A percentile compares a stretch with the other conserved stretches of the same genome.
phyloP scores from a whole-genome alignment of 2,113 vertebrate species.

The Phocoena sinus region DNA sequence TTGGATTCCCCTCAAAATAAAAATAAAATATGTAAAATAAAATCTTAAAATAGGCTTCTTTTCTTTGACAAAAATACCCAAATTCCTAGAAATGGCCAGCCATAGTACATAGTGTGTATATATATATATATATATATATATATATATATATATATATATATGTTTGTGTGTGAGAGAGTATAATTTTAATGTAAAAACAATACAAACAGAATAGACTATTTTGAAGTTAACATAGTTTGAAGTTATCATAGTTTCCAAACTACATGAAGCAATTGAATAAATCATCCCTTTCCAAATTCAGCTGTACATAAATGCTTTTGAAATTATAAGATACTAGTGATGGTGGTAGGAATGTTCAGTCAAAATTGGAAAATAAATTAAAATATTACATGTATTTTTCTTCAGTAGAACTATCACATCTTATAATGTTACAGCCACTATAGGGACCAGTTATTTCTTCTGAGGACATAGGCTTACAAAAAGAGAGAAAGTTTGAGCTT shows the following conservation, averaged over 20 bases:
- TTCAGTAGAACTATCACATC: neutral
- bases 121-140: neutral
- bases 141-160: neutral
- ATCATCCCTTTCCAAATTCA: slow-evolving; percentile 26
- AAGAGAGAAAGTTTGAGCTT: neutral
- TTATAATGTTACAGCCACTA: neutral
- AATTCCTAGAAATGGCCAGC: slow-evolving; percentile 77
- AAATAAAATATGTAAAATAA: slow-evolving; percentile 82
- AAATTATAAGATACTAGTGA: neutral
- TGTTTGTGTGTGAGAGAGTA: neutral
- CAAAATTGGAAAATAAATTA: slow-evolving; percentile 6
- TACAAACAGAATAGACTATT: slow-evolving; percentile 53
- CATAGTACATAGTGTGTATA: slow-evolving; percentile 31
- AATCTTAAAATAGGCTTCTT: slow-evolving; percentile 77
- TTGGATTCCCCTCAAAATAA: slow-evolving; percentile 76
- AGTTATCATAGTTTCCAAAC: slow-evolving; percentile 40
- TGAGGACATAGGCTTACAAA: neutral
- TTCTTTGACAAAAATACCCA: slow-evolving; percentile 72
- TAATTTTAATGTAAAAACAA: slow-evolving; percentile 77
- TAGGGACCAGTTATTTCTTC: neutral
- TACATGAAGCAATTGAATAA: slow-evolving; percentile 2
- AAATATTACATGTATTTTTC: neutral
- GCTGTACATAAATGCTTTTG: slow-evolving; percentile 1
- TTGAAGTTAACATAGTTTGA: slow-evolving; percentile 37
- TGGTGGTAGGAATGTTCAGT: neutral